Evolutionary conservation across 2,888 invertebrate genomes (phyloP).

Genomic region (Megaustenia siamemsis): DNA sequence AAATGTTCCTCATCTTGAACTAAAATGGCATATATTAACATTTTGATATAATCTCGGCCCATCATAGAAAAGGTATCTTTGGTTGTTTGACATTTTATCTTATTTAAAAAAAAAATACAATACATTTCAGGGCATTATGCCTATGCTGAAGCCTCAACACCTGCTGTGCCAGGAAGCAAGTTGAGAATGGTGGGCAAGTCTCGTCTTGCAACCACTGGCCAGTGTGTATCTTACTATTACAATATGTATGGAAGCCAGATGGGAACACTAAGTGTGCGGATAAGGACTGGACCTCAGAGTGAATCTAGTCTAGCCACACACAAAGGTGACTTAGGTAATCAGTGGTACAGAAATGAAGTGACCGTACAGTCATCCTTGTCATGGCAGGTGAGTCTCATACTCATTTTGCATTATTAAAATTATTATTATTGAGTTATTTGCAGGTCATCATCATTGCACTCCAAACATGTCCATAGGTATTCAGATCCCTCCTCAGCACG

Average conservation of each 20-base stretch:
- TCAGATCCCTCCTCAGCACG: too few relatives aligned
- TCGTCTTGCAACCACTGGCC: constrained; percentile 42
- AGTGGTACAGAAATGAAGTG: constrained; percentile 48
- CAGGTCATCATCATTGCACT: too few relatives aligned
- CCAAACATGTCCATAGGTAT: too few relatives aligned
- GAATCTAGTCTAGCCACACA: constrained; percentile 22
- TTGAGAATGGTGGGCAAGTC: constrained; percentile 80
- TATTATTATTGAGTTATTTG: too few relatives aligned
- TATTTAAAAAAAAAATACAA: too few relatives aligned
- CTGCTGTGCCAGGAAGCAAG: constrained; percentile 83
- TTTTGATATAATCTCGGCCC: too few relatives aligned
- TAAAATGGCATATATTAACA: too few relatives aligned
- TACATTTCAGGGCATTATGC: constrained; percentile 70
- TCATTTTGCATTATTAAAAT: not conserved
- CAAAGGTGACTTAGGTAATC: constrained; percentile 37
- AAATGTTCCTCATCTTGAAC: too few relatives aligned
- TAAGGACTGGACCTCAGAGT: constrained; percentile 10
- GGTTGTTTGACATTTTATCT: not conserved
- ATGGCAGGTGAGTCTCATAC: constrained; percentile 30
- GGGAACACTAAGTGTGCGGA: constrained; percentile 31
- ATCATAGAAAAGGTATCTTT: too few relatives aligned
- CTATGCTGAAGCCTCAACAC: constrained; percentile 80
- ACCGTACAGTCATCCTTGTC: constrained; percentile 26
- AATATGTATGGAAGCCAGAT: constrained; percentile 64
- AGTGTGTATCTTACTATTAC: constrained; percentile 76